Base-by-base conservation (phyloP, 2,113 vertebrate genomes). In the Peucedramus taeniatus region DNA sequence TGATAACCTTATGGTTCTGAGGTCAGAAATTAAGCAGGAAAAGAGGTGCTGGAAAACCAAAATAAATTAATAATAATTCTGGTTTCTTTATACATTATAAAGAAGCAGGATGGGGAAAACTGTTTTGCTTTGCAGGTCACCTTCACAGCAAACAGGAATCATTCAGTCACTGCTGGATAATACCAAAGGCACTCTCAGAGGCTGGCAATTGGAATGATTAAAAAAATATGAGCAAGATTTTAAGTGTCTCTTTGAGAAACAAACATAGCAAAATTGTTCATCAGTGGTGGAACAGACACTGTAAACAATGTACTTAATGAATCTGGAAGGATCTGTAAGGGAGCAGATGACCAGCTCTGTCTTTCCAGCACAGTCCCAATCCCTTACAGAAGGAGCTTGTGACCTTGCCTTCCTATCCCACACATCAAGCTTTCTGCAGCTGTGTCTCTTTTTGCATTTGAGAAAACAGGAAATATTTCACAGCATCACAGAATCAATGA, bases 231-330 rank as follows among this genome's bases (percentile, higher is more conserved):
- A 87, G 64, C 30, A 49, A 66, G 60, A 84, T 57, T 95, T 94
- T 31, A 65, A 53, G 40, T 49, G 72, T 54, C 30, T 89, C 60
- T 70, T 81, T 75, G 50, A 89, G 77, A 84, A 83, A 87, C 30
- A 95, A 95, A 84, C 27, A 91, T 57, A 88, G 15, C 8, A 89
- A 89, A 94, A 91, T 44, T 81, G 44, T 75, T 93, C 56, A 75
- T 76, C 44, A 37, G 30, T 63, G 53, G 65, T 20, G 4, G 31
- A 76, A 76, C 0, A 83, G 35, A 65, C 8, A 26, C 22, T 51
- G 31, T 17, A 86, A 77, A 86, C 15, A 28, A 15, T 56, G 13
- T 17, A 53, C 74, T 86, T 65, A 89, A 69, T 4, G 1, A 80
- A 65, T 76, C 54, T 64, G 50, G 31, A 92, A 94, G 40, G 66